Evolutionary conservation across 2,797 vertebrate species (phyloP).

Genomic region (Cercopithecus hamlyni): DNA sequence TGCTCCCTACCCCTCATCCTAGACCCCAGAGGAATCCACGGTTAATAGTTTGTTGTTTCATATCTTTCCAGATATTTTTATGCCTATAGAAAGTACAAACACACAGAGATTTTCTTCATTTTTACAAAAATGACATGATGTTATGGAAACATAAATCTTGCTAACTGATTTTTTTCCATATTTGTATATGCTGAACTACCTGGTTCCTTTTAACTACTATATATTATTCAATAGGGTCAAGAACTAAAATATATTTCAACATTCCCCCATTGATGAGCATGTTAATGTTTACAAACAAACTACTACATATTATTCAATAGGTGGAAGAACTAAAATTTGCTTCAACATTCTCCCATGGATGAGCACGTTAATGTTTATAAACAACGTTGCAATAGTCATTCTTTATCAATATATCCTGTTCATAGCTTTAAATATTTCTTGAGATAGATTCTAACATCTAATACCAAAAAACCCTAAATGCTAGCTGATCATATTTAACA

Average conservation of each 20-base stretch:
- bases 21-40: neutral
- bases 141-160: neutral
- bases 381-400: neutral
- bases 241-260: constrained; percentile 37
- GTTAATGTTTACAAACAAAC: neutral
- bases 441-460: constrained; percentile 41
- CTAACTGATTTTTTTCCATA: neutral
- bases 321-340: neutral
- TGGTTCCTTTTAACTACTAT: constrained; percentile 6
- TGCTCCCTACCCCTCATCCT: neutral
- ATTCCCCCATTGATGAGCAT: neutral
- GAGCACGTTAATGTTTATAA: neutral
- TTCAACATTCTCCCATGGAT: neutral
- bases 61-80: neutral
- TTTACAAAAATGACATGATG: neutral
- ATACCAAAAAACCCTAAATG: constrained; percentile 41
- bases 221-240: neutral
- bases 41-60: neutral
- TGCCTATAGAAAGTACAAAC: neutral
- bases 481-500: constrained; percentile 65
- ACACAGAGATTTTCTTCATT: neutral
- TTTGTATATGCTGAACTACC: neutral
- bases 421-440: constrained; percentile 36
- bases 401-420: constrained; percentile 14
- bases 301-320: neutral